These are phyloP conservation scores for Corythornis cristatus DNA, from an alignment of 2,113 vertebrate genomes.

Conservation along the genomic window DNA sequence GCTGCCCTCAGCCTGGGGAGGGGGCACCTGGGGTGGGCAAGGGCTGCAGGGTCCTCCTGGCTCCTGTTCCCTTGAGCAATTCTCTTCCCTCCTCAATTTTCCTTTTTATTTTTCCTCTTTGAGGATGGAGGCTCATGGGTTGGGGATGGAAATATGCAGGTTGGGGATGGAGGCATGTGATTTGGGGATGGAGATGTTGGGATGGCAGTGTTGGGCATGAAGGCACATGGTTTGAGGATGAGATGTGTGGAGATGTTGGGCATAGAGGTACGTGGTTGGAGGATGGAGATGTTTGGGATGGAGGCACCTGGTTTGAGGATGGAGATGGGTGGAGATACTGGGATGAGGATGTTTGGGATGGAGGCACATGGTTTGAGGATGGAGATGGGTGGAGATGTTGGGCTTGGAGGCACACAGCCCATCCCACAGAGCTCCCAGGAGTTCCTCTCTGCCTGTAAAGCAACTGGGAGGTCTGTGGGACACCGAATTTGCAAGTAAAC, in stretches of 20 bases:
- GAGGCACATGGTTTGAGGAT: neutral
- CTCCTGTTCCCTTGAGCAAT: neutral
- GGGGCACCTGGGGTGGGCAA: neutral
- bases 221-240: neutral
- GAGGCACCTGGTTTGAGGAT: neutral
- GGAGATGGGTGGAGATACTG: neutral
- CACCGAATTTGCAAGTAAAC: accelerated
- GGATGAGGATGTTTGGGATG: neutral
- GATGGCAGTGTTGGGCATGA: neutral
- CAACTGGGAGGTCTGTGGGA: neutral
- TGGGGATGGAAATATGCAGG: neutral
- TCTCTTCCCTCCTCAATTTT: neutral
- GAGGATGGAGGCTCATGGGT: neutral
- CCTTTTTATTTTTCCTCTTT: neutral
- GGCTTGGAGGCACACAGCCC: neutral
- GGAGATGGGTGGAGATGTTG: neutral
- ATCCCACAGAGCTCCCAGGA: neutral
- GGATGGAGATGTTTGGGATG: neutral
- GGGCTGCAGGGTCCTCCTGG: neutral
- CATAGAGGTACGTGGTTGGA: neutral
- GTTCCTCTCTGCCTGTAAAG: neutral
- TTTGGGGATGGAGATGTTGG: neutral
- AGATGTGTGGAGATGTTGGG: neutral
- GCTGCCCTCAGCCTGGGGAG: neutral
- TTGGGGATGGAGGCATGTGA: neutral